These are phyloP conservation scores for Heterodera schachtii DNA, from an alignment of 1,140 invertebrate genomes.

Conservation along the genomic window DNA sequence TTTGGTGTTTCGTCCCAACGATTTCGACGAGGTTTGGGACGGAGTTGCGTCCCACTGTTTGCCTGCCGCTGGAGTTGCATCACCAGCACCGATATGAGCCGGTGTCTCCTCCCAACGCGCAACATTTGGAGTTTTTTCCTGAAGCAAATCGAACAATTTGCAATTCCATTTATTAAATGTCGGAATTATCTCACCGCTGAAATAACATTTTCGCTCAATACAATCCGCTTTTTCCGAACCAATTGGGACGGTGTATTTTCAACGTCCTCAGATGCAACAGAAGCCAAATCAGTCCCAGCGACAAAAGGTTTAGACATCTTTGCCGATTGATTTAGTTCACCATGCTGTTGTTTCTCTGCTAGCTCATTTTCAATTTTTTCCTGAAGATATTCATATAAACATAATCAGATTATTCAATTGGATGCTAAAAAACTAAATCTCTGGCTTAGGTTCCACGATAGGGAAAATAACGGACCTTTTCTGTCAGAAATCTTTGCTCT, in stretches of 20 bases:
- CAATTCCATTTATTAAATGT: not conserved
- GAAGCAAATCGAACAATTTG: conserved; percentile 31
- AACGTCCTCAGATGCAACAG: conserved; percentile 26
- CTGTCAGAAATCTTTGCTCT: conserved; percentile 85
- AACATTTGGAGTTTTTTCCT: conserved; percentile 76
- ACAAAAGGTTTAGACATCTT: conserved; percentile 15
- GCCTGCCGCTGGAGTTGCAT: conserved; percentile 78
- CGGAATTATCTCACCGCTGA: conserved; percentile 13
- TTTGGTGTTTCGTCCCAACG: conserved; percentile 99
- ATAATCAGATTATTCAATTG: not conserved
- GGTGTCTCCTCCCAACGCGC: conserved; percentile 97
- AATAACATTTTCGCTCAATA: conserved; percentile 18
- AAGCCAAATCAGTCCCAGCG: conserved; percentile 8
- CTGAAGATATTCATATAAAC: conserved; percentile 55
- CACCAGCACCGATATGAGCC: conserved; percentile 79
- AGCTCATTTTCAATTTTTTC: conserved; percentile 84
- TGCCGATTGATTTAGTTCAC: conserved; percentile 77
- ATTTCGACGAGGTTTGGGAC: conserved; percentile 77
- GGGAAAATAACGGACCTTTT: conserved; percentile 69
- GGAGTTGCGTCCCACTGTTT: conserved; percentile 78
- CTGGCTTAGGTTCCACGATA: too few relatives aligned
- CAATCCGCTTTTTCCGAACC: conserved; percentile 20
- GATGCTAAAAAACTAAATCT: too few relatives aligned
- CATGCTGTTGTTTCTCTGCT: conserved; percentile 87
- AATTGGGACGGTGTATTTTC: conserved; percentile 33